Base-by-base conservation (phyloP, 1,140 invertebrate species). In the Drosophila hydei region DNA sequence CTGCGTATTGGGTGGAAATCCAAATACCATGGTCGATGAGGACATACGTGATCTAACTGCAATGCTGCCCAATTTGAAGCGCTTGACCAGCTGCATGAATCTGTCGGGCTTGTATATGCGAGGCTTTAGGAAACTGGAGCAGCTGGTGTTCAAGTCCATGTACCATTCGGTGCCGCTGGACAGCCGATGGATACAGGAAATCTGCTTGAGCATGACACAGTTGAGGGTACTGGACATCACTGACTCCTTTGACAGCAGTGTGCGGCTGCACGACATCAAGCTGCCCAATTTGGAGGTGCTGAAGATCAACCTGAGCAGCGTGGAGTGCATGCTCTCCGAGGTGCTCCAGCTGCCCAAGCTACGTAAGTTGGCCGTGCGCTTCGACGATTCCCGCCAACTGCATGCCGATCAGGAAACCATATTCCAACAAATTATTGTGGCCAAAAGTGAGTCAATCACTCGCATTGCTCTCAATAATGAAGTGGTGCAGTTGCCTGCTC, bases 391-490 rank as follows among this genome's bases (percentile, higher is more conserved):
- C 0, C 75, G 83, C 0, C 83, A 88, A 4, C 9, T 88, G 38
- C 27, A 76, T 1, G 83, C 83, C 7, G 72, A 88, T 6, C 42
- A 83, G 68, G 83, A 88, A 55, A 88, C 84, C 45, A 88, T 88
- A 11, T 88, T 88, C 59, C 83, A 88, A 48, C 75, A 88, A 52
- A 88, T 88, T 16, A 48, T 81, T 2, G 65, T 88, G 64, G 83
- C 84, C 27, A 88, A 88, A 3, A 88, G 84, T 12, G 84, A 88
- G 0, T 25, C 27, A 5, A 88, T 88, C 19, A 72, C 83, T 4
- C 36, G 79, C 6, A 88, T 88, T 7, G 84, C 83, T 0, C 51
- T 88, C 0, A 88, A 88, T 48, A 83, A 88, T n/a, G 83, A 88
- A 25, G 83, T 88, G n/a, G 68, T 88, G 0, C 83, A 88, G 14